Evolutionary conservation across 2,797 vertebrate genomes (phyloP).

Genomic region (Rhincodon typus): DNA sequence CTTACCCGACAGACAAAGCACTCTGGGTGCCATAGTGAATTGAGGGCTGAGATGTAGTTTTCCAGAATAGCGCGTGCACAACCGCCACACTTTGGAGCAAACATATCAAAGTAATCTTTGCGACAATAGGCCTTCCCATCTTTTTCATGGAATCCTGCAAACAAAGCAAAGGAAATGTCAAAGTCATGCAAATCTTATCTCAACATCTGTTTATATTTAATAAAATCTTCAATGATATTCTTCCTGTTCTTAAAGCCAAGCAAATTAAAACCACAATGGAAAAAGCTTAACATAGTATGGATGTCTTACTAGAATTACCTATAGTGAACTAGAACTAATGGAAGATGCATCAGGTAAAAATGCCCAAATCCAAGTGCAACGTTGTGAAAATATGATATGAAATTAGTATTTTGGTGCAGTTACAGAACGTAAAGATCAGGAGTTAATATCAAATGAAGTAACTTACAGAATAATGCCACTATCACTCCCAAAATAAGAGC

Average conservation of each 20-base stretch:
- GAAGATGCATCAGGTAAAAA: not conserved
- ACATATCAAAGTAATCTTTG: conserved; percentile 98
- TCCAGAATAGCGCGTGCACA: conserved; percentile 92
- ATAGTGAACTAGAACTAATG: not conserved
- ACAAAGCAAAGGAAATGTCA: not conserved
- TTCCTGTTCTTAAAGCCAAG: not conserved
- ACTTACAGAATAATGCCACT: not conserved
- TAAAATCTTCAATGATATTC: not conserved
- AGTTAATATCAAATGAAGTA: not conserved
- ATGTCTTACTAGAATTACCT: not conserved
- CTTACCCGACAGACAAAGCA: conserved; percentile 97
- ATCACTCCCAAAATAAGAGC: not conserved
- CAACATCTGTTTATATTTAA: no score
- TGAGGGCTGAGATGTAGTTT: conserved; percentile 98
- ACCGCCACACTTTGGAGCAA: conserved; percentile 94
- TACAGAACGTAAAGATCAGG: no score
- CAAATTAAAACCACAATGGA: not conserved
- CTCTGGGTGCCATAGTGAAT: conserved; percentile 91
- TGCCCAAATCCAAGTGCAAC: not conserved
- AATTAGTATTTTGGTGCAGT: not conserved
- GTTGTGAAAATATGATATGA: not conserved
- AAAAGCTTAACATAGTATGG: not conserved
- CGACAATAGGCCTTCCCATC: conserved; percentile 96
- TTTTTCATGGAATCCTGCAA: conserved; percentile 89
- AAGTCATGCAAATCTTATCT: no score